phyloP scores from a whole-genome alignment of 2,888 invertebrate species.

The Lordiphosa andalusiaca region DNA sequence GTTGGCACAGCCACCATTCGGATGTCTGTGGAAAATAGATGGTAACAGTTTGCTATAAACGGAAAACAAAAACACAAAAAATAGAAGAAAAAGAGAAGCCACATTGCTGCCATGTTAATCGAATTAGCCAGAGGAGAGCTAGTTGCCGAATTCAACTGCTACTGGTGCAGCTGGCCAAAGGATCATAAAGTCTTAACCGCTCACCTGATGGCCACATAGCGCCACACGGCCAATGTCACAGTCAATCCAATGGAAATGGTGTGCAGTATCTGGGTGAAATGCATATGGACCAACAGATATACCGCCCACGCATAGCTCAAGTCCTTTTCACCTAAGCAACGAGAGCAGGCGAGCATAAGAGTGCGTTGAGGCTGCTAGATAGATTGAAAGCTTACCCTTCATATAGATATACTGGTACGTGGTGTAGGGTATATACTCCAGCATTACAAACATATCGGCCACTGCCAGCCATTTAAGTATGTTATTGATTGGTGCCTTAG shows the following conservation, averaged over 20 bases:
- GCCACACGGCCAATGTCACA: conserved; percentile 94
- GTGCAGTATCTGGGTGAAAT: conserved; percentile 92
- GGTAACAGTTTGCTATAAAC: conserved; percentile 65
- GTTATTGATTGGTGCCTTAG: conserved; percentile 91
- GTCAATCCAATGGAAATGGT: conserved; percentile 96
- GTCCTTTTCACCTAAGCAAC: conserved; percentile 89
- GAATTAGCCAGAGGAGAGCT: conserved; percentile 23
- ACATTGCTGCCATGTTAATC: conserved; percentile 50
- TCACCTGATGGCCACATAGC: conserved; percentile 92
- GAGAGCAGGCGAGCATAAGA: too few relatives aligned
- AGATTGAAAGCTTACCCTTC: conserved; percentile 78
- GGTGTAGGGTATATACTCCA: conserved; percentile 90
- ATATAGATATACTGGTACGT: conserved; percentile 85
- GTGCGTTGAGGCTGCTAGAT: background rate
- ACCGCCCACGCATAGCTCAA: conserved; percentile 91
- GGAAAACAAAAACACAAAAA: conserved; percentile 31
- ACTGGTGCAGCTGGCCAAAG: background rate
- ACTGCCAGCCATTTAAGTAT: conserved; percentile 91
- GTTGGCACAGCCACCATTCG: conserved; percentile 87
- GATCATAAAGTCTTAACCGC: conserved; percentile 59
- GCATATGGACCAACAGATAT: conserved; percentile 92
- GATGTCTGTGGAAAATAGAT: conserved; percentile 84
- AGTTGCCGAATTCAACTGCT: too few relatives aligned
- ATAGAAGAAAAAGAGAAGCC: conserved; percentile 43
- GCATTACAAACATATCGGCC: conserved; percentile 93